Evolutionary conservation across 2,797 vertebrate genomes (phyloP), one percentile per base, ranked within the genome.

Genomic region (Lepus oiostolus): DNA sequence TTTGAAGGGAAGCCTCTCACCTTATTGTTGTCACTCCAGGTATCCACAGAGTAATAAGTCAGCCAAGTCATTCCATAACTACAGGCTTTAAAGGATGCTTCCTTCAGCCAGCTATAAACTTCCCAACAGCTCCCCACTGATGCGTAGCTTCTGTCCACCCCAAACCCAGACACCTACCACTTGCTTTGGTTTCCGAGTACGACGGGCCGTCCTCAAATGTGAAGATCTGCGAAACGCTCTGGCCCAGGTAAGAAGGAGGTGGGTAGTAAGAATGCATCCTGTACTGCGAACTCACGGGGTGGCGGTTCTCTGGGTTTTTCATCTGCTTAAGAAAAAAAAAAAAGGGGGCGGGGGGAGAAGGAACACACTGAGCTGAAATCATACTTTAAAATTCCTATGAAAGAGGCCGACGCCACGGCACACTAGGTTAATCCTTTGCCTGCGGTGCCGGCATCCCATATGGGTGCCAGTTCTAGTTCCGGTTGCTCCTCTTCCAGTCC

Each of bases 191-290:
- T 96, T 99, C 99, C 0, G 98, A 93, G 97, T 98, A 99, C 94
- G 98, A 97, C 47, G 98, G 98, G 38, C 97, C 97, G 8, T 99
- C 99, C 76, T 99, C 99, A 81, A 99, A 98, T 89, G 98, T 98
- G 97, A 99, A 98, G 97, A 99, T 97, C 75, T 99, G 98, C 3
- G 99, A 98, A 96, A 99, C 96, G 5, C 99, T 99, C 98, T 99
- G 99, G 85, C 99, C 98, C 98, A 99, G 97, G 98, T 99, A 99
- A 74, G 99, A 98, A 54, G 99, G 96, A 5, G 99, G 98, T 0
- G 99, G 98, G 95, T 99, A 99, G 97, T 99, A 99, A 58, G 99
- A 99, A 90, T 99, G 99, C 99, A 99, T 99, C 95, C 98, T 98
- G 98, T 99, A 99, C 98, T 99, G 99, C 22, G 99, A 98, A 72